Percentiles rank a stretch among this genome's conserved stretches.
phyloP scores from a whole-genome alignment of 2,888 invertebrate species.

The Lacanobia oleracea region DNA sequence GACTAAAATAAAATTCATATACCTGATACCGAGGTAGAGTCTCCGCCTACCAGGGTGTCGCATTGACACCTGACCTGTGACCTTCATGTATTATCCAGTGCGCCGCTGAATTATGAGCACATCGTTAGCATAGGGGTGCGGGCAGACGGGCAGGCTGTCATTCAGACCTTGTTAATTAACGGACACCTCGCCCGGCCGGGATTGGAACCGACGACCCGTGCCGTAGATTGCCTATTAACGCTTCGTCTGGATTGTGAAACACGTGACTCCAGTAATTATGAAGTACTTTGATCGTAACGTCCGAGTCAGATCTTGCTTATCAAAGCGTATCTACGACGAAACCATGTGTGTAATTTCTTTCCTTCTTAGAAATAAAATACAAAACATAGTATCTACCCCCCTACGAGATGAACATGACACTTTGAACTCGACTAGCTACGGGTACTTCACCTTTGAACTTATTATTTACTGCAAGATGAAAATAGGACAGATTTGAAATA shows the following conservation, averaged over 20 bases:
- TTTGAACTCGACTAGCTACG: background rate
- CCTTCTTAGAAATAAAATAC: background rate
- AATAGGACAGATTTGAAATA: slow-evolving; percentile 9
- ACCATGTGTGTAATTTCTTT: background rate
- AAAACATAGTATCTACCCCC: too few relatives aligned
- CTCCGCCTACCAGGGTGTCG: slow-evolving; percentile 16
- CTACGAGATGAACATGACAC: slow-evolving; percentile 2
- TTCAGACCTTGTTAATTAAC: slow-evolving; percentile 62
- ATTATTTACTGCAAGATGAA: slow-evolving; percentile 17
- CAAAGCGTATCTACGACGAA: background rate
- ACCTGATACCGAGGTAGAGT: background rate
- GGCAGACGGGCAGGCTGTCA: slow-evolving; percentile 31
- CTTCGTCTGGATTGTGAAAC: slow-evolving; percentile 31
- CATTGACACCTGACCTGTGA: slow-evolving; percentile 46
- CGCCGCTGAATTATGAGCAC: slow-evolving; percentile 60
- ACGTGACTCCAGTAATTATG: slow-evolving; percentile 15
- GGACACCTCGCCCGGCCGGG: slow-evolving; percentile 53
- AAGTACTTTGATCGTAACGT: slow-evolving; percentile 16
- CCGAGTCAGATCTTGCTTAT: background rate
- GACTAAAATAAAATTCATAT: slow-evolving; percentile 26
- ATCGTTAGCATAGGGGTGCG: slow-evolving; percentile 45
- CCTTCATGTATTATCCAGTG: slow-evolving; percentile 36
- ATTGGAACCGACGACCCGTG: slow-evolving; percentile 63
- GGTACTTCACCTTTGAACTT: slow-evolving; percentile 3
- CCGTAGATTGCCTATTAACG: slow-evolving; percentile 67